Percentiles rank a stretch among this genome's conserved stretches.
Evolutionary conservation across 1,140 invertebrate species (phyloP).

Genomic region (Lasaia peninsularis): DNA sequence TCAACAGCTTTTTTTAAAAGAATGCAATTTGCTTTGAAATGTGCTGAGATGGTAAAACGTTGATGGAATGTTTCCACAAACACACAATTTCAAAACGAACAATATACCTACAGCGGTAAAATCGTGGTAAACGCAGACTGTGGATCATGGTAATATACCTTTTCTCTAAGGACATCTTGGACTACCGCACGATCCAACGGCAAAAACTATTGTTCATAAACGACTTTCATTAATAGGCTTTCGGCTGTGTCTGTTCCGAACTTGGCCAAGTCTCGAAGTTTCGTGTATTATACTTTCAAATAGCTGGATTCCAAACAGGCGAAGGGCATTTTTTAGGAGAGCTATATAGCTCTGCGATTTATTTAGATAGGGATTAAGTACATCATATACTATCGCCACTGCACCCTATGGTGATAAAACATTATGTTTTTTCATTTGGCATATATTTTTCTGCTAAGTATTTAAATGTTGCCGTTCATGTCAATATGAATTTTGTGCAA

Average conservation of each 20-base stretch:
- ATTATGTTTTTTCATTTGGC: too few relatives aligned
- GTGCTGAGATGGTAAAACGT: too few relatives aligned
- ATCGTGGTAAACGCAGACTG: background rate
- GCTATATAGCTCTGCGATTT: background rate
- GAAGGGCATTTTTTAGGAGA: slow-evolving; percentile 12
- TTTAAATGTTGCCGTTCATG: too few relatives aligned
- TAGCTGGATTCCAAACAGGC: slow-evolving; percentile 34
- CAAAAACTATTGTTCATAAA: slow-evolving; percentile 25
- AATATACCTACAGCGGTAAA: too few relatives aligned
- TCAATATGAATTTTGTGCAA: too few relatives aligned
- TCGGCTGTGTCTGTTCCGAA: slow-evolving; percentile 51
- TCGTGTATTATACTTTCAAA: slow-evolving; percentile 66
- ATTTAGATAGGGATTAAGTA: background rate
- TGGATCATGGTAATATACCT: background rate
- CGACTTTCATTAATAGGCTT: slow-evolving; percentile 60
- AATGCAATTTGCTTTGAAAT: too few relatives aligned
- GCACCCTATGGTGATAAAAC: background rate
- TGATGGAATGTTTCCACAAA: too few relatives aligned
- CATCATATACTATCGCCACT: background rate
- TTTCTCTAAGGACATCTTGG: background rate
- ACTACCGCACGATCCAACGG: background rate
- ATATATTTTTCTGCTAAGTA: too few relatives aligned
- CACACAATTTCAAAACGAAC: too few relatives aligned
- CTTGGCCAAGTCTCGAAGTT: slow-evolving; percentile 29
- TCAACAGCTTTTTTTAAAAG: too few relatives aligned